Conservation (phyloP, 35 echinoderm and acorn worm species). For the Amphiura filiformis region DNA sequence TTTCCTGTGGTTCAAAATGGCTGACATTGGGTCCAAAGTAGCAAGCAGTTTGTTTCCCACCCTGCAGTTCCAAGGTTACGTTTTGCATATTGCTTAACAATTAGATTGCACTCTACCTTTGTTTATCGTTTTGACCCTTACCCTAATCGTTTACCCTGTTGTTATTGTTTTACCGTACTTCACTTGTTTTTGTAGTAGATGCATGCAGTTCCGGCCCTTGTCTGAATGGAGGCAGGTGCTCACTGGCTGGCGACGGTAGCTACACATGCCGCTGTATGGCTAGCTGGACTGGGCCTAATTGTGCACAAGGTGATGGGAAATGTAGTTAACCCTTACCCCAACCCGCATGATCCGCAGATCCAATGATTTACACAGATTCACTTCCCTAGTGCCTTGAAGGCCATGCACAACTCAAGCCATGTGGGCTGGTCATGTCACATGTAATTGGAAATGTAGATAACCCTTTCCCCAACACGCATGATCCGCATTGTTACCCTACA, state of each 20-base stretch:
- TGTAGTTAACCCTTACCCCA: neutral
- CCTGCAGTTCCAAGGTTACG: no score
- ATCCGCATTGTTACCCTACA: neutral
- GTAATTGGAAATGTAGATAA: neutral
- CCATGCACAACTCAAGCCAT: neutral
- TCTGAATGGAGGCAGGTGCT: neutral
- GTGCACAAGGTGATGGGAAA: conserved; percentile 1
- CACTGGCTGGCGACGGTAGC: neutral
- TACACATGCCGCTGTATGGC: neutral
- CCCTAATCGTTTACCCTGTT: no score
- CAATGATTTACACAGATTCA: neutral
- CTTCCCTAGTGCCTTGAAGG: neutral
- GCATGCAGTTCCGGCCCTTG: neutral
- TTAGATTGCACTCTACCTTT: no score
- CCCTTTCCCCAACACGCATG: neutral
- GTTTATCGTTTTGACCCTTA: no score
- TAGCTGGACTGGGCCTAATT: neutral
- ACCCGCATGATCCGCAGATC: neutral
- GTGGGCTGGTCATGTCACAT: neutral
- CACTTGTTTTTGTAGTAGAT: neutral
- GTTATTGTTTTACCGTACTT: no score
- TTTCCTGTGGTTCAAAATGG: no score
- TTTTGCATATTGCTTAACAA: no score
- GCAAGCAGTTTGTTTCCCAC: no score
- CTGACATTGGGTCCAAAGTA: no score